Base-by-base conservation (phyloP, 64 coral and sea anemone species). In the Cladopsammia gracilis region DNA sequence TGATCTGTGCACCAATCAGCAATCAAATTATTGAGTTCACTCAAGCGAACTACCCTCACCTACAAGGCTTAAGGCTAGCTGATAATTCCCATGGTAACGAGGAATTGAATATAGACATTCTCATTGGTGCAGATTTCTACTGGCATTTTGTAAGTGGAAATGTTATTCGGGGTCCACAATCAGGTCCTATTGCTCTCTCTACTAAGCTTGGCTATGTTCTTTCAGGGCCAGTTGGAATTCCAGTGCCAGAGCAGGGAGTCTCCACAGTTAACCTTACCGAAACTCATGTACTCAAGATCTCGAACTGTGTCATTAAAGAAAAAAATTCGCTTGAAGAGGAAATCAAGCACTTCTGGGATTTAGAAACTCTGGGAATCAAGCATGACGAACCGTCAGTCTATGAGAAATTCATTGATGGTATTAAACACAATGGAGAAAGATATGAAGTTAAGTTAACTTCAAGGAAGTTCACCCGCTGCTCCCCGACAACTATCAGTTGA, bases 281-380 rank as follows among this genome's bases (percentile, higher is more conserved):
- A n/a, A n/a, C n/a, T n/a, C 71, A 92, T 92, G 90, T 92, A 34
- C 81, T 86, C 42, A 64, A 59, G n/a, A n/a, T n/a, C n/a, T n/a
- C n/a, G n/a, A 51, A 62, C 3, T 25, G 5, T 49, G 56, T 69
- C 3, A 7, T 12, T 25, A 23, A 34, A 23, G 88, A 79, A n/a
- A n/a, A n/a, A n/a, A n/a, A n/a, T n/a, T n/a, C n/a, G n/a, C n/a
- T 67, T 43, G 22, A 59, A 25, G 43, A 42, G 8, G 52, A 76
- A 77, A 64, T 89, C 58, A 89, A 65, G 46, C 49, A 76, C 13
- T 78, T 91, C 7, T 91, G 64, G 89, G 77, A 83, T 16, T 58
- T 83, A 58, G 77, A 91, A 71, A 67, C 88, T 7, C 46, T 80
- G 6, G 76, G 56, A 49, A 80, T 90, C 25, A 66, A 71, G n/a